These are phyloP conservation scores for Pygocentrus nattereri DNA, from an alignment of 2,797 vertebrate species.

Conservation along the genomic window DNA sequence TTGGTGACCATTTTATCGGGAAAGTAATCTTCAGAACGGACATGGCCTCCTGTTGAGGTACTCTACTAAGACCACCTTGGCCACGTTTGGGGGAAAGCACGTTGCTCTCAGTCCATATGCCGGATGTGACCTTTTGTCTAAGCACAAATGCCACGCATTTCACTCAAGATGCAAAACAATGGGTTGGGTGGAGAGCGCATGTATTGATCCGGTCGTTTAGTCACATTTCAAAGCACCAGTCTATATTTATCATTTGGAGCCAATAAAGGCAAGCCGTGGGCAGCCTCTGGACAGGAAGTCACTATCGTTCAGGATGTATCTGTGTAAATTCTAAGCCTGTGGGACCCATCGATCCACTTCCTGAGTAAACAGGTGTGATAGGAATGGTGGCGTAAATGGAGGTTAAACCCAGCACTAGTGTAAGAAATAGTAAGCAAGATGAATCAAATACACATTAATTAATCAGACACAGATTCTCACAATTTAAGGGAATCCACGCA, in stretches of 20 bases:
- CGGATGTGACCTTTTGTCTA: not conserved
- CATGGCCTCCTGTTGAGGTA: too few species aligned
- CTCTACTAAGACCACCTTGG: not conserved
- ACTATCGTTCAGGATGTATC: conserved; percentile 36
- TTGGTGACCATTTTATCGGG: too few species aligned
- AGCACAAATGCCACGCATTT: not conserved
- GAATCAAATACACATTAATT: too few species aligned
- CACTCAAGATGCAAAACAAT: not conserved
- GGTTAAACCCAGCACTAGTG: not conserved
- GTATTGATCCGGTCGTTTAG: conserved; percentile 6
- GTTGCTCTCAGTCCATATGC: not conserved
- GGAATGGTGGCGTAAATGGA: not conserved
- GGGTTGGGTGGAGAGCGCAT: conserved; percentile 13
- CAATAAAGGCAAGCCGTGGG: conserved; percentile 3
- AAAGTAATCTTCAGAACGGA: too few species aligned
- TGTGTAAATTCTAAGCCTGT: conserved; percentile 32
- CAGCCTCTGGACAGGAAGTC: conserved; percentile 41
- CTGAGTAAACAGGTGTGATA: conserved; percentile 20
- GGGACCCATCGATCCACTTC: conserved; percentile 10
- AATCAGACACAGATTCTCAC: too few species aligned
- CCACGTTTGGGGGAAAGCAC: not conserved
- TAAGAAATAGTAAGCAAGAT: not conserved
- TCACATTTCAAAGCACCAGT: conserved; percentile 12
- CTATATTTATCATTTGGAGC: not conserved
- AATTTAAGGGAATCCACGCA: too few species aligned